phyloP scores from a whole-genome alignment of 23 tunicate genomes.

The Halocynthia aurantium region DNA sequence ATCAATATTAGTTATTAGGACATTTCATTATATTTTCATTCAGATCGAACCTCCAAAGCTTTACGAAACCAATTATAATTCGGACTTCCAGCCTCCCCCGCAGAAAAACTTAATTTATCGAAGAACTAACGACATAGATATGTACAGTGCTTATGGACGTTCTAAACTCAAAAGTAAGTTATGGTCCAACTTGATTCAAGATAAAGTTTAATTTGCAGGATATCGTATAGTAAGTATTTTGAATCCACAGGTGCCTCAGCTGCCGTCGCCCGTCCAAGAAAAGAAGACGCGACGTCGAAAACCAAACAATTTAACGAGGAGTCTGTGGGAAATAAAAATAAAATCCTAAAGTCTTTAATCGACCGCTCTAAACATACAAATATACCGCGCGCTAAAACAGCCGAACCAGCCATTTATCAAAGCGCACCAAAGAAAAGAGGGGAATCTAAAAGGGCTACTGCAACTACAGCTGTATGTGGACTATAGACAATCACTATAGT shows the following conservation, averaged over 20 bases:
- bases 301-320: not conserved
- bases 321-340: constrained; percentile 14
- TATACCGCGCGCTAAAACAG: constrained; percentile 51
- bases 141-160: constrained; percentile 23
- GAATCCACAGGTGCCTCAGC: constrained; percentile 19
- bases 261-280: too few relatives aligned
- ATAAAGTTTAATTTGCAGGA: too few relatives aligned
- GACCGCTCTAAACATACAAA: constrained; percentile 5
- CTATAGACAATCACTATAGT: not conserved
- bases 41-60: constrained; percentile 71
- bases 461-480: constrained; percentile 15
- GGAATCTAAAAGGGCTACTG: constrained; percentile 3
- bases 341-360: not conserved
- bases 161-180: constrained; percentile 19
- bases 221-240: not conserved
- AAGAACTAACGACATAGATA: constrained; percentile 4
- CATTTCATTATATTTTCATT: not conserved
- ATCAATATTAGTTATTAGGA: too few relatives aligned
- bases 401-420: constrained; percentile 26
- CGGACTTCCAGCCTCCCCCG: constrained; percentile 68
- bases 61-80: constrained; percentile 57
- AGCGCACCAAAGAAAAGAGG: not conserved
- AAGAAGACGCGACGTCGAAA: not conserved
- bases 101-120: constrained; percentile 39
- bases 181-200: too few relatives aligned